Conservation (phyloP, 2,888 invertebrate species). For the Lasioglossum pauxillum region DNA sequence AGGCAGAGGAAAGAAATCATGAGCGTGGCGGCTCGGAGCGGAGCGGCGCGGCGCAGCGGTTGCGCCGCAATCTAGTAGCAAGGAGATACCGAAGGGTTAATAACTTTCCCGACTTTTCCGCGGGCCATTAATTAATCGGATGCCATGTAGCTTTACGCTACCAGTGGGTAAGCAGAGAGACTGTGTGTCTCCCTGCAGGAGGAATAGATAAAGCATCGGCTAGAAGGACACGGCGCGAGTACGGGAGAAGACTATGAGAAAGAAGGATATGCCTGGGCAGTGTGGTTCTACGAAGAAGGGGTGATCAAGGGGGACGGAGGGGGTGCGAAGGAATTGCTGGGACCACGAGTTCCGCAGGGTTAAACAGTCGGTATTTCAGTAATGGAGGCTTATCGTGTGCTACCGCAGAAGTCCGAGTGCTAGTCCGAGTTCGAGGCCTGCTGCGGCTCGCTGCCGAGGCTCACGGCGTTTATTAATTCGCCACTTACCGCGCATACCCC, state of each 20-base stretch:
- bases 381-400: slow-evolving; percentile 80
- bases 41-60: background rate
- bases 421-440: slow-evolving; percentile 32
- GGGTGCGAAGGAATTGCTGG: slow-evolving; percentile 39
- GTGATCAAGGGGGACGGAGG: background rate
- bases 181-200: slow-evolving; percentile 28
- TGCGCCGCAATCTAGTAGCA: slow-evolving; percentile 42
- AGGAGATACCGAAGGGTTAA: slow-evolving; percentile 55
- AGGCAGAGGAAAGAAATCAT: slow-evolving; percentile 40
- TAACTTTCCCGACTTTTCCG: slow-evolving; percentile 59
- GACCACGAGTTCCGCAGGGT: slow-evolving; percentile 69
- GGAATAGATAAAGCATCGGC: slow-evolving; percentile 53
- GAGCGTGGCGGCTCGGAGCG: background rate
- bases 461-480: slow-evolving; percentile 77
- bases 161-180: slow-evolving; percentile 18
- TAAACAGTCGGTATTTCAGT: slow-evolving; percentile 78
- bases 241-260: slow-evolving; percentile 18
- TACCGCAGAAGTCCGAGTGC: slow-evolving; percentile 73
- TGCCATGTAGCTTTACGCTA: slow-evolving; percentile 48
- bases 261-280: background rate
- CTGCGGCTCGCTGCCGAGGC: slow-evolving; percentile 14
- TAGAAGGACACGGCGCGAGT: slow-evolving; percentile 22
- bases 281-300: background rate
- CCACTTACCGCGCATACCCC: slow-evolving; percentile 72
- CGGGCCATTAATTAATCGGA: slow-evolving; percentile 62